phyloP scores from a whole-genome alignment of 2,797 vertebrate genomes.

The Tangara arthus region DNA sequence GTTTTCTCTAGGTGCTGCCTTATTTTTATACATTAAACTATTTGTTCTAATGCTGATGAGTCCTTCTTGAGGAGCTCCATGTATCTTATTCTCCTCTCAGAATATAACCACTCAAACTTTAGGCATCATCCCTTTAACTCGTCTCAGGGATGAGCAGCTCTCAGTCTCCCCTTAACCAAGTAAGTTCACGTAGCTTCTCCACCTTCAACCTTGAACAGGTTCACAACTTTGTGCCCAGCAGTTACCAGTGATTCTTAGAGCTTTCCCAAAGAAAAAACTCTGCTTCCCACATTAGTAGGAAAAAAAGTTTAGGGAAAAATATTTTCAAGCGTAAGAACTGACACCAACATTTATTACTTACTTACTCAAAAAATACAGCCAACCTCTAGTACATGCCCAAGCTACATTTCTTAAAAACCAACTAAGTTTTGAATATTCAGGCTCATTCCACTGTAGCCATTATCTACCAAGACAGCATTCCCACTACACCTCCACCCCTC shows the following conservation, averaged over 20 bases:
- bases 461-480: background rate
- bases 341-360: background rate
- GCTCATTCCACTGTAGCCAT: background rate
- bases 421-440: background rate
- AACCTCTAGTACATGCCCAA: background rate
- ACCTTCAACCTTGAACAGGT: background rate
- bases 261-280: background rate
- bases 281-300: background rate
- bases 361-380: background rate
- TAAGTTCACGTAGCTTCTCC: background rate
- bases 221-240: background rate
- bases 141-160: background rate
- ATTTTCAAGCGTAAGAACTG: background rate
- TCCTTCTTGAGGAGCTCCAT: background rate
- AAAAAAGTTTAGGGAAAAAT: background rate
- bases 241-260: background rate
- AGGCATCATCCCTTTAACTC: background rate
- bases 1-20: background rate
- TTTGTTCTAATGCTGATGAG: background rate
- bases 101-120: background rate
- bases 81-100: background rate
- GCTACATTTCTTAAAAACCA: background rate
- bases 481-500: background rate
- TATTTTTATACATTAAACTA: background rate
- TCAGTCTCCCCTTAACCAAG: fast-evolving